Evolutionary conservation across 2,797 vertebrate species (phyloP).

Genomic region (Onychomys arenicola): DNA sequence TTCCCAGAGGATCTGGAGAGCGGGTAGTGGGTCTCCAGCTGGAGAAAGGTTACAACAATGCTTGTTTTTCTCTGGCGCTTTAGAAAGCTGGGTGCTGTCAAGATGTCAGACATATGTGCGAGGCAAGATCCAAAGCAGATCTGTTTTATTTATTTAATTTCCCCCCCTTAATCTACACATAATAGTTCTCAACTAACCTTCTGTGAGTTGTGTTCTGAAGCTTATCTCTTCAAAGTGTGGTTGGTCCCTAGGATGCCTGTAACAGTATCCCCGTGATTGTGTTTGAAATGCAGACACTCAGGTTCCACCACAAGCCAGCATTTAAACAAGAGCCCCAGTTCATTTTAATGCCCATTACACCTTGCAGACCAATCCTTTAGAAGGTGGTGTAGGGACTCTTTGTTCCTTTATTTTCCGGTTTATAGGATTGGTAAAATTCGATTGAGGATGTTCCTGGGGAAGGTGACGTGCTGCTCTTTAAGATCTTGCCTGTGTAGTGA

Average conservation of each 20-base stretch:
- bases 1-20: neutral
- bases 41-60: slow-evolving; percentile 73
- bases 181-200: slow-evolving; percentile 22
- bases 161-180: slow-evolving; percentile 19
- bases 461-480: neutral
- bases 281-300: neutral
- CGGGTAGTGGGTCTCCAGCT: neutral
- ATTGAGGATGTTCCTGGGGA: neutral
- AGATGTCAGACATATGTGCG: slow-evolving; percentile 19
- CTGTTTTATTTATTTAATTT: slow-evolving; percentile 11
- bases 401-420: slow-evolving; percentile 28
- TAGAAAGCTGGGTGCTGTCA: slow-evolving; percentile 64
- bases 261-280: neutral
- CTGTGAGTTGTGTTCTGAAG: neutral
- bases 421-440: neutral
- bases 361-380: neutral
- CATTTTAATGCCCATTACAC: neutral
- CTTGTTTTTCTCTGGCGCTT: slow-evolving; percentile 77
- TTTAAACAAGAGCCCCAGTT: neutral
- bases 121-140: slow-evolving; percentile 70
- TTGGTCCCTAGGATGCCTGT: neutral
- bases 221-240: neutral
- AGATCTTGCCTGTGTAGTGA: neutral
- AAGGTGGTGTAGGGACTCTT: neutral
- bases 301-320: neutral